A percentile compares a stretch with the other conserved stretches of the same genome.
Evolutionary conservation across 2,113 vertebrate species (phyloP).

Genomic region (Ranitomeya variabilis): DNA sequence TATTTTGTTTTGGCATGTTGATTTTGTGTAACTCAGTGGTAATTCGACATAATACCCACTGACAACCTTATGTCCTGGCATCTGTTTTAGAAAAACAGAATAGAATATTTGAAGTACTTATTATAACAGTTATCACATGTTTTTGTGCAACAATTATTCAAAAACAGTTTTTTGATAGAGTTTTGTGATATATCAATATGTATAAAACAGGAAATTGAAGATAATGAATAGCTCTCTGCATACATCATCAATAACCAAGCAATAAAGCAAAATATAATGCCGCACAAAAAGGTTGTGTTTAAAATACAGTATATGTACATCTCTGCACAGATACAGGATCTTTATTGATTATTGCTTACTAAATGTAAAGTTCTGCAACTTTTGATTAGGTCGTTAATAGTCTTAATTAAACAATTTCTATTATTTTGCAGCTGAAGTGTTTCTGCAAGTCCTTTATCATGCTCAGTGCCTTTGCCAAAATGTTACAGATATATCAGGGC

Average conservation of each 20-base stretch:
- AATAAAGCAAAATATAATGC: background rate
- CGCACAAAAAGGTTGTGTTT: background rate
- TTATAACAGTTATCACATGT: background rate
- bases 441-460: no score
- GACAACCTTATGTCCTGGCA: constrained; percentile 52
- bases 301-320: no score
- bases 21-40: constrained; percentile 47
- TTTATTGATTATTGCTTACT: no score
- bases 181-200: background rate
- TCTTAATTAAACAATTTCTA: no score
- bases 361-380: no score
- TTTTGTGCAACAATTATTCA: background rate
- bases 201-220: background rate
- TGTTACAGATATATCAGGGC: no score
- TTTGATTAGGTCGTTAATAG: no score
- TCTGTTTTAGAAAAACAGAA: constrained; percentile 18
- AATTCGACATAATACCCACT: constrained; percentile 50
- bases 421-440: no score
- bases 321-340: no score
- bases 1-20: constrained; percentile 45
- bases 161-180: background rate
- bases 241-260: background rate
- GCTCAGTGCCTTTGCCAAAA: no score
- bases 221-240: background rate
- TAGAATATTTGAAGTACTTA: background rate